Conservation (phyloP, 2,888 invertebrate species). For the Cheilosia vernalis region DNA sequence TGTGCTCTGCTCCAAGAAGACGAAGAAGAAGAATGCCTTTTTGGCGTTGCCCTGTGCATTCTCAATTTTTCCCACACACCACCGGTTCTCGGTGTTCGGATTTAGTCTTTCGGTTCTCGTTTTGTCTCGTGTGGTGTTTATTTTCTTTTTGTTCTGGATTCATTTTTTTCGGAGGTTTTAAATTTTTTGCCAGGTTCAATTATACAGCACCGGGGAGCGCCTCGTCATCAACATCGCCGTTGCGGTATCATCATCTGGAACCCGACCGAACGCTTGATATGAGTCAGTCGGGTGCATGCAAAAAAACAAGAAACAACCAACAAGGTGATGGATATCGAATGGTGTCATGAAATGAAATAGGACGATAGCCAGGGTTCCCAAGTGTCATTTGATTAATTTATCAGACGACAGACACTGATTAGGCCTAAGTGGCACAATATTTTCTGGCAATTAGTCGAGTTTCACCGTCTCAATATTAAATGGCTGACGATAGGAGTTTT, state of each 20-base stretch:
- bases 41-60: conserved; percentile 71
- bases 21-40: conserved; percentile 61
- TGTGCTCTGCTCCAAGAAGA: conserved; percentile 27
- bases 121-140: conserved; percentile 30
- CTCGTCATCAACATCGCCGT: conserved; percentile 57
- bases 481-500: too few species aligned
- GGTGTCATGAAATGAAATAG: conserved; percentile 46
- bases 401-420: not conserved
- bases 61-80: conserved; percentile 74
- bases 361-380: conserved; percentile 21
- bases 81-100: conserved; percentile 61
- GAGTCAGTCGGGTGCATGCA: conserved; percentile 56
- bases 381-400: conserved; percentile 11
- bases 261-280: conserved; percentile 40
- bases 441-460: not conserved
- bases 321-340: conserved; percentile 20
- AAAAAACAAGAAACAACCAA: conserved; percentile 1
- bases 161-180: conserved; percentile 69
- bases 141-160: conserved; percentile 19
- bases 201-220: conserved; percentile 37
- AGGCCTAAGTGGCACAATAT: not conserved
- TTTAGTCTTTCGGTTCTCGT: conserved; percentile 68
- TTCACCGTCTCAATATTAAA: not conserved
- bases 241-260: conserved; percentile 37
- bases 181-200: conserved; percentile 71